These are phyloP conservation scores for Actias luna DNA, from an alignment of 2,888 invertebrate species.

Conservation along the genomic window DNA sequence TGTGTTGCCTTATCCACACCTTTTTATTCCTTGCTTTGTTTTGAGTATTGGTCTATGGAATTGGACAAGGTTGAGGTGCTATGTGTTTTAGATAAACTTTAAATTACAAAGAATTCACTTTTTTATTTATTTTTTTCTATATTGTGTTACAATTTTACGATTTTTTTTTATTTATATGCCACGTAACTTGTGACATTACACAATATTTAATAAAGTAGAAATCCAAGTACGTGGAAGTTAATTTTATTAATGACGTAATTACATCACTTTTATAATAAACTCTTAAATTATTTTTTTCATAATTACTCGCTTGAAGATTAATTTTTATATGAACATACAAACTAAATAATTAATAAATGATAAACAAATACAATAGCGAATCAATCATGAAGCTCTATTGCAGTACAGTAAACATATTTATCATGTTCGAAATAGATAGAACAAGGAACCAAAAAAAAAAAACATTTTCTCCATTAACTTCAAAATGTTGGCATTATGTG, in stretches of 20 bases:
- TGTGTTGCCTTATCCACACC: too few relatives aligned
- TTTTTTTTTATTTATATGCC: constrained; percentile 75
- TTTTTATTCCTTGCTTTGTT: too few relatives aligned
- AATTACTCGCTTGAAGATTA: constrained; percentile 71
- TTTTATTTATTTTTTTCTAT: constrained; percentile 77
- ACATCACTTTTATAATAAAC: constrained; percentile 70
- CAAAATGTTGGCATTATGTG: constrained; percentile 56
- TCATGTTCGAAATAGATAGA: constrained; percentile 54
- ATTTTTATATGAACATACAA: constrained; percentile 69
- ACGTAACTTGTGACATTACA: constrained; percentile 71
- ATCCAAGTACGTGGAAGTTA: constrained; percentile 76
- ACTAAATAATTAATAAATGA: constrained; percentile 63
- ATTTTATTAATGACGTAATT: constrained; percentile 78
- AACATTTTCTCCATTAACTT: constrained; percentile 48
- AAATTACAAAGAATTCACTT: constrained; percentile 77
- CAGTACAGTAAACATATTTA: constrained; percentile 56
- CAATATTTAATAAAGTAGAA: constrained; percentile 79
- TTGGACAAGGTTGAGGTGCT: constrained; percentile 19
- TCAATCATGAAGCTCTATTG: constrained; percentile 53
- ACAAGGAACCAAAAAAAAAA: constrained; percentile 48
- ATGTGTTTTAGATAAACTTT: constrained; percentile 55
- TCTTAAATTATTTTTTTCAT: constrained; percentile 73
- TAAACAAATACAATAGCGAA: constrained; percentile 62
- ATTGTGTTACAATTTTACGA: constrained; percentile 78
- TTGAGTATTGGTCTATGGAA: background rate